phyloP scores from a whole-genome alignment of 2,113 vertebrate genomes.

The Petrocephalus zakoni region DNA sequence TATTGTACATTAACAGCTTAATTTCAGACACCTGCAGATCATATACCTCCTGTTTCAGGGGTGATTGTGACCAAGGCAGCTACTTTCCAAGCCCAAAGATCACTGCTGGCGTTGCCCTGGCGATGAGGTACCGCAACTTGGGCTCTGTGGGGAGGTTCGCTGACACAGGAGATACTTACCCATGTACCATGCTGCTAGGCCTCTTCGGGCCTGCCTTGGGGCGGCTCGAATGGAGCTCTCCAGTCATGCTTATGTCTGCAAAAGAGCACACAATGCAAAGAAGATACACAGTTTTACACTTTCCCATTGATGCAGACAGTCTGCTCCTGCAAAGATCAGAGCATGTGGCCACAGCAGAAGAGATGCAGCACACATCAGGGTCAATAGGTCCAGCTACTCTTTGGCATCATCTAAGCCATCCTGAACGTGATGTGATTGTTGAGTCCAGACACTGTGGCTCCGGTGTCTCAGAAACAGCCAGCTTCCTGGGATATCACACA shows the following conservation, averaged over 20 bases:
- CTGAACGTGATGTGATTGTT: not conserved
- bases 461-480: not conserved
- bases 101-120: not conserved
- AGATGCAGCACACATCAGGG: not conserved
- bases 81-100: not conserved
- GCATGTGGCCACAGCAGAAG: not conserved
- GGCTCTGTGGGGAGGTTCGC: not conserved
- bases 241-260: slow-evolving; percentile 66
- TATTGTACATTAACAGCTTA: not conserved
- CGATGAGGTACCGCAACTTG: not conserved
- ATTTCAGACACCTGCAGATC: not conserved
- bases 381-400: not conserved
- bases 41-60: not conserved
- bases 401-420: not conserved
- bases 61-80: not conserved
- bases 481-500: not conserved
- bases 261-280: slow-evolving; percentile 38
- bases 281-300: not conserved
- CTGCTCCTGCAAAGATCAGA: not conserved
- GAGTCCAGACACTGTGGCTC: not conserved
- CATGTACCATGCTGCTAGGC: slow-evolving; percentile 56
- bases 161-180: slow-evolving; percentile 48
- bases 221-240: slow-evolving; percentile 64
- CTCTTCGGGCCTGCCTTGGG: slow-evolving; percentile 61
- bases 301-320: not conserved